These are phyloP conservation scores for Melolontha melolontha DNA, from an alignment of 2,888 invertebrate species.

Conservation along the genomic window DNA sequence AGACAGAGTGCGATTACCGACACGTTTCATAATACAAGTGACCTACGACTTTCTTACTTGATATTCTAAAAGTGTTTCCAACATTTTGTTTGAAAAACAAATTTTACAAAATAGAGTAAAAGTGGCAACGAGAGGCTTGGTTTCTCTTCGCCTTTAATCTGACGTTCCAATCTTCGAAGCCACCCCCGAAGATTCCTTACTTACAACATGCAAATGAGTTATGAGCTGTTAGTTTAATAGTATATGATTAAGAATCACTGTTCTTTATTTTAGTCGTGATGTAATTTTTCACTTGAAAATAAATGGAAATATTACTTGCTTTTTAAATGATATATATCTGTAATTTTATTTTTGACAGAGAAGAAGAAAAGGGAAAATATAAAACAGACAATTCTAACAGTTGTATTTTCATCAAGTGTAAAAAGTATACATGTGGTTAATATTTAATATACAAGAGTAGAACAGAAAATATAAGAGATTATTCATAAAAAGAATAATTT, in stretches of 20 bases:
- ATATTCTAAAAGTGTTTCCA: slow-evolving; percentile 60
- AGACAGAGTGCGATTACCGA: slow-evolving; percentile 40
- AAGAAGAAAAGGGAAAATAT: too few species aligned
- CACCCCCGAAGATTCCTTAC: slow-evolving; percentile 8
- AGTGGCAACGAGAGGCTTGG: slow-evolving; percentile 49
- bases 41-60: slow-evolving; percentile 60
- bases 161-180: slow-evolving; percentile 29
- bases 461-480: too few species aligned
- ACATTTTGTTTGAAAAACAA: slow-evolving; percentile 64
- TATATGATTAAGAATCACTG: slow-evolving; percentile 3
- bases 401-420: too few species aligned
- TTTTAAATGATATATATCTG: too few species aligned
- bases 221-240: background rate
- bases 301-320: too few species aligned
- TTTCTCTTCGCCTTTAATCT: slow-evolving; percentile 47
- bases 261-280: too few species aligned
- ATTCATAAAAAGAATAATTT: too few species aligned
- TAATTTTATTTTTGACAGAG: too few species aligned
- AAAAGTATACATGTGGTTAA: too few species aligned
- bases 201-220: slow-evolving; percentile 34
- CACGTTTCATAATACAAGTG: slow-evolving; percentile 58
- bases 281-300: too few species aligned
- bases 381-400: too few species aligned
- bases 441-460: too few species aligned
- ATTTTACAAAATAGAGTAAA: slow-evolving; percentile 63